Evolutionary conservation across 2,888 invertebrate genomes (phyloP).

Genomic region (Drosophila mettleri): DNA sequence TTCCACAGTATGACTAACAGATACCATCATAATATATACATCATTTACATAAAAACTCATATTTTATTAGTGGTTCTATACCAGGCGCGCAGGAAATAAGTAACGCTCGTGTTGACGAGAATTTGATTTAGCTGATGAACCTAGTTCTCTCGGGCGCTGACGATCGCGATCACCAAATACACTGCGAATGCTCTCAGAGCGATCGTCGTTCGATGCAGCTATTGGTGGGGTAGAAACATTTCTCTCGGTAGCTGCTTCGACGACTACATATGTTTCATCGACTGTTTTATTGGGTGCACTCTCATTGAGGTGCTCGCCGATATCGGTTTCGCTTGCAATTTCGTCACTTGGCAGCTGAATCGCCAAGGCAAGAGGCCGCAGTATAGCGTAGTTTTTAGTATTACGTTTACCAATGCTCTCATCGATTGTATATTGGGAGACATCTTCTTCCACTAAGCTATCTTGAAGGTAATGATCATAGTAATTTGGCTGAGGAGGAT

Average conservation of each 20-base stretch:
- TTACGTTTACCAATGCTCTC: conserved; percentile 30
- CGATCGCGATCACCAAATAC: conserved; percentile 61
- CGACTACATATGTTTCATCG: background rate
- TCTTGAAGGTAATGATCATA: conserved; percentile 34
- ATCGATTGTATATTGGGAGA: background rate
- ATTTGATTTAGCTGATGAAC: conserved; percentile 8
- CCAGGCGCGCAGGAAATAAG: conserved; percentile 47
- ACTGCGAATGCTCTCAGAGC: conserved; percentile 61
- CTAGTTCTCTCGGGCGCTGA: conserved; percentile 16
- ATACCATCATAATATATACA: conserved; percentile 47
- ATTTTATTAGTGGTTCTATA: conserved; percentile 52
- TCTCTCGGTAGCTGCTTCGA: conserved; percentile 4
- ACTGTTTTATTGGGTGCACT: conserved; percentile 19
- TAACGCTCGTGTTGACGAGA: conserved; percentile 25
- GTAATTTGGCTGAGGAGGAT: conserved; percentile 22
- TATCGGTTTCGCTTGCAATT: background rate
- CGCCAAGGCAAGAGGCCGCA: conserved; percentile 45
- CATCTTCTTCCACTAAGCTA: background rate
- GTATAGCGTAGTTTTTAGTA: conserved; percentile 43
- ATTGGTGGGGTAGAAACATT: conserved; percentile 4
- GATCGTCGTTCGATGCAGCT: conserved; percentile 18
- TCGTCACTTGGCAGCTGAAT: conserved; percentile 15
- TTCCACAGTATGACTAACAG: conserved; percentile 23
- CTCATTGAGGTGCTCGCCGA: conserved; percentile 4
- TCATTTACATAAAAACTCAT: conserved; percentile 46